Percentiles rank a stretch among this genome's conserved stretches.
These are phyloP conservation scores for Melanotaenia maccullochi DNA, from an alignment of 2,797 vertebrate genomes.

Conservation along the genomic window DNA sequence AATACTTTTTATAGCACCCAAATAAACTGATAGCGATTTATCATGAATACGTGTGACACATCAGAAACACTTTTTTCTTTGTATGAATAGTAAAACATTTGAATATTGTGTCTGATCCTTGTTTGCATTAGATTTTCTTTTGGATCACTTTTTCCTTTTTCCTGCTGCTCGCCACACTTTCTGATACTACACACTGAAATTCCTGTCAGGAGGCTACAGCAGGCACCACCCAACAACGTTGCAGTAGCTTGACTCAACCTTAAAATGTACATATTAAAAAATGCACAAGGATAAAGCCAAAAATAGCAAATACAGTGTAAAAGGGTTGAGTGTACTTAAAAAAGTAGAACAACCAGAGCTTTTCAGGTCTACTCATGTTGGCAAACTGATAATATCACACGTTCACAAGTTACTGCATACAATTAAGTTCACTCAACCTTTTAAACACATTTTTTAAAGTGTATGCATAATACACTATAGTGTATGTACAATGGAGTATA, in stretches of 20 bases:
- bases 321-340: no score
- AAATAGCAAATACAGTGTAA: constrained; percentile 7
- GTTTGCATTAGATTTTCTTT: constrained; percentile 44
- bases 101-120: constrained; percentile 34
- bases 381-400: not conserved
- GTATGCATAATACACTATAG: not conserved
- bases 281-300: not conserved
- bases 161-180: constrained; percentile 18
- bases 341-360: no score
- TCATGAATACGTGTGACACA: not conserved
- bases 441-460: no score
- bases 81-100: constrained; percentile 37
- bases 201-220: not conserved
- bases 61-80: constrained; percentile 27
- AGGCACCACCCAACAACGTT: not conserved
- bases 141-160: constrained; percentile 37
- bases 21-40: not conserved
- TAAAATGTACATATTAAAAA: constrained; percentile 5
- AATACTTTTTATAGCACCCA: not conserved
- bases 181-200: not conserved
- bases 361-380: not conserved
- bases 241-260: not conserved
- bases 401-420: not conserved
- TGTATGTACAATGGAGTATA: no score
- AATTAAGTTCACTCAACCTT: not conserved